Base-by-base conservation (phyloP, 2,888 invertebrate species). In the Entomobrya multifasciata region DNA sequence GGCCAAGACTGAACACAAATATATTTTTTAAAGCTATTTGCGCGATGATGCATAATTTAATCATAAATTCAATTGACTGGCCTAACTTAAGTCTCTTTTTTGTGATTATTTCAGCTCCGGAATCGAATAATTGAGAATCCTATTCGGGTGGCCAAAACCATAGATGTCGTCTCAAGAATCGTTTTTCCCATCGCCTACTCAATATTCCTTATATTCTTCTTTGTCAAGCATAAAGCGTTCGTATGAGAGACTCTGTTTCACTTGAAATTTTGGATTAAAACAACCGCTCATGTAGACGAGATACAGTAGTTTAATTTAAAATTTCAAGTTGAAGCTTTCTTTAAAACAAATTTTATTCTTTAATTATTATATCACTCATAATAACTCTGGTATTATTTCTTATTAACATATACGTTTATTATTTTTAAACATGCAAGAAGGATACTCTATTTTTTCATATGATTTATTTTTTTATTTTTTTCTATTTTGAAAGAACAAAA, bases 161-260 rank as follows among this genome's bases (percentile, higher is more conserved):
- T 91, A 62, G 90, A 91, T 55, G 90, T 91, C 44, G 97, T 98
- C 92, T 97, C 97, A 88, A 95, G 97, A 93, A 96, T 97, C 93
- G 97, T 97, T 92, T 98, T 98, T 94, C 97, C 97, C 91, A 95
- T 96, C 92, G 97, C 97, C 92, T 98, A 97, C 93, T 96, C 97
- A 92, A 95, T 97, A 93, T 98, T 98, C 94, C 95, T 98, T 92
- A 96, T 97, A 93, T 97, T 97, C 94, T 98, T 98, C 95, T 98
- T 98, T 94, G 96, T 97, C 92, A 97, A 97, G 94, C 97, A 97
- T 94, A 97, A 96, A 93, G 96, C 96, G 93, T 96, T 96, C 93
- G 88, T 82, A 87, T 87, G 87, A 87, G 82, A 87, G 87, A 87
- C 82, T 87, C 74, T 77, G 84, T 88, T 88, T 88, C 84, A 88